Conservation (phyloP, 2,888 invertebrate genomes). For the Nebria brevicollis region DNA sequence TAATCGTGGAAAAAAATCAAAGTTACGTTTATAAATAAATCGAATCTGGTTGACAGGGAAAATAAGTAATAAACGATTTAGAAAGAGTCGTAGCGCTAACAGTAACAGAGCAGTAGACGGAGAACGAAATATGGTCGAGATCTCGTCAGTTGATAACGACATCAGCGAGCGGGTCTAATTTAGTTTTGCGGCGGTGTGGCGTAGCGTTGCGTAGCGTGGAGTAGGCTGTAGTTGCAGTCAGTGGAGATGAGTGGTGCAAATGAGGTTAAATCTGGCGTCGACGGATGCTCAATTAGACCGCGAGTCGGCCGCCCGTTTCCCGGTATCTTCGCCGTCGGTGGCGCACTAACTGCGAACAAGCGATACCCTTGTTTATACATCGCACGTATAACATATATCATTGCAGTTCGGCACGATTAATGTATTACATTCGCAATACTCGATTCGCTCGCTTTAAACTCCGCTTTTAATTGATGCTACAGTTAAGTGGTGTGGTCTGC, state of each 20-base stretch:
- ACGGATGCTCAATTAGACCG: conserved; percentile 46
- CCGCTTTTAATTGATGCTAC: neutral
- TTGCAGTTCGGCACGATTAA: neutral
- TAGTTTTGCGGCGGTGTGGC: neutral
- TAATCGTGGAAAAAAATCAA: neutral
- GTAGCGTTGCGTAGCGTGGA: neutral
- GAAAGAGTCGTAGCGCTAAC: neutral
- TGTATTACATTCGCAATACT: neutral
- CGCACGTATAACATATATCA: neutral
- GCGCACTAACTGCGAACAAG: neutral
- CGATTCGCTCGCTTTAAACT: conserved; percentile 1
- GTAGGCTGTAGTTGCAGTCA: neutral
- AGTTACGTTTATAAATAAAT: neutral
- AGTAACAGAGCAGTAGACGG: neutral
- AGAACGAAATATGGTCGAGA: neutral
- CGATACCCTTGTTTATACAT: neutral
- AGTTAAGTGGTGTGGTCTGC: conserved; percentile 1
- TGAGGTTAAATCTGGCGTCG: conserved; percentile 48
- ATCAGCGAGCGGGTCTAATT: conserved; percentile 1
- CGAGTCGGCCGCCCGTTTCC: conserved; percentile 26
- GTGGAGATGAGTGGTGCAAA: conserved; percentile 46
- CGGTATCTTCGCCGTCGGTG: conserved; percentile 16
- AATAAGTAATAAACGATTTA: conserved; percentile 1
- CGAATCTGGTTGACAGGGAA: neutral
- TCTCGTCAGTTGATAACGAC: neutral